Evolutionary conservation across 1,140 invertebrate genomes (phyloP).

Genomic region (Papilio polyxenes): DNA sequence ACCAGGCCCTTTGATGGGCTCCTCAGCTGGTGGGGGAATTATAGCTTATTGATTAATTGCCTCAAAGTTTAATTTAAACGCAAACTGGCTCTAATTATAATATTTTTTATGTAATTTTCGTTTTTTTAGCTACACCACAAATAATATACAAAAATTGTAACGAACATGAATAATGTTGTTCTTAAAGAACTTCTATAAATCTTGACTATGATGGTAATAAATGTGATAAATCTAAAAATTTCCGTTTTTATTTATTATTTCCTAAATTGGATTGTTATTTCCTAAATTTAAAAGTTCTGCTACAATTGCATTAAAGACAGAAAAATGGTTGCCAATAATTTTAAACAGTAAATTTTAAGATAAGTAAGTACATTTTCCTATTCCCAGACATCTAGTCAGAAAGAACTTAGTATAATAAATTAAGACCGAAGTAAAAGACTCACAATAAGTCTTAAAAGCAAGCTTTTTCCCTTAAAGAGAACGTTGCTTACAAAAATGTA

Average conservation of each 20-base stretch:
- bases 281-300: not conserved
- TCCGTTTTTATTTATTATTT: too few species aligned
- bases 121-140: too few species aligned
- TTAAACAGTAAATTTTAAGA: constrained; percentile 11
- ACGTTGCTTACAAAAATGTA: constrained; percentile 24
- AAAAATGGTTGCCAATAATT: not conserved
- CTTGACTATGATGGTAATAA: not conserved
- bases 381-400: not conserved
- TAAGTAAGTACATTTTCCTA: not conserved
- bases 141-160: too few species aligned
- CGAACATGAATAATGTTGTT: too few species aligned
- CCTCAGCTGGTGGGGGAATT: constrained; percentile 59
- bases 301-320: not conserved
- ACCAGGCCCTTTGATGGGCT: constrained; percentile 76
- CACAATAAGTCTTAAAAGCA: constrained; percentile 27
- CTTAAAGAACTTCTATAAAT: too few species aligned
- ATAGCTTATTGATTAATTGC: not conserved
- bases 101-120: not conserved
- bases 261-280: too few species aligned
- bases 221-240: too few species aligned
- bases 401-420: constrained; percentile 12
- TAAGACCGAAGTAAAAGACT: constrained; percentile 25
- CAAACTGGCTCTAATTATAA: not conserved
- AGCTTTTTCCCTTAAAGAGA: constrained; percentile 15
- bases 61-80: not conserved